Percentiles rank a stretch among this genome's conserved stretches.
phyloP scores from a whole-genome alignment of 1,140 invertebrate species.

The Trichoplusia ni region DNA sequence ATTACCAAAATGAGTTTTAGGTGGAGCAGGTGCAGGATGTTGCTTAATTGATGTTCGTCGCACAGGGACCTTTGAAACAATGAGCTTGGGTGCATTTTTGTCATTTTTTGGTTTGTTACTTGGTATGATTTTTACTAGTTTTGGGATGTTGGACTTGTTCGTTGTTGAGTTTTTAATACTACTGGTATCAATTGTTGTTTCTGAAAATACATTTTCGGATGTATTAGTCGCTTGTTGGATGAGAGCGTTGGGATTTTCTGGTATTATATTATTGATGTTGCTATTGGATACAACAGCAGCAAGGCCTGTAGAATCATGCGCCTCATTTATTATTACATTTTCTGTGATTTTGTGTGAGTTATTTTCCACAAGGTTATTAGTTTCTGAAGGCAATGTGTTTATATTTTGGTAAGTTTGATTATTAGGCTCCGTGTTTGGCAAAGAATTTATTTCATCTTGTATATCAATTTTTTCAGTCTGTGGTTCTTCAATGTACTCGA shows the following conservation, averaged over 20 bases:
- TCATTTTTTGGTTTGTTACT: conserved; percentile 60
- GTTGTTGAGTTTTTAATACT: conserved; percentile 32
- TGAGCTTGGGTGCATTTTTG: conserved; percentile 62
- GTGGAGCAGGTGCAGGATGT: conserved; percentile 66
- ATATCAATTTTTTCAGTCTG: neutral
- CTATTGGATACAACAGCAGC: too few relatives aligned
- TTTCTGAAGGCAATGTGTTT: too few relatives aligned
- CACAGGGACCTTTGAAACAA: conserved; percentile 70
- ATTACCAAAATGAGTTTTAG: conserved; percentile 72
- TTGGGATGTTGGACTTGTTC: conserved; percentile 70
- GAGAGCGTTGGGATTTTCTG: too few relatives aligned
- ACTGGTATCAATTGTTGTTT: conserved; percentile 15
- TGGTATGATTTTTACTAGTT: conserved; percentile 57
- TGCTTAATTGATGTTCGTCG: conserved; percentile 67
- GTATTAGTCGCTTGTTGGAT: too few relatives aligned
- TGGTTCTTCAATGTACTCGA: conserved; percentile 34
- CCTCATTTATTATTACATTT: too few relatives aligned
- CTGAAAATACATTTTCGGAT: neutral
- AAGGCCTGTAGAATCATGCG: too few relatives aligned
- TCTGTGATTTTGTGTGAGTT: too few relatives aligned
- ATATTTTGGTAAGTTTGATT: too few relatives aligned
- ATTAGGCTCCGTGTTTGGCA: too few relatives aligned
- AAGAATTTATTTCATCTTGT: too few relatives aligned
- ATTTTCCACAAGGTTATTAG: too few relatives aligned
- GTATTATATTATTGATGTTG: too few relatives aligned